phyloP scores from a whole-genome alignment of 2,888 invertebrate genomes.

The Crematogaster levior region DNA sequence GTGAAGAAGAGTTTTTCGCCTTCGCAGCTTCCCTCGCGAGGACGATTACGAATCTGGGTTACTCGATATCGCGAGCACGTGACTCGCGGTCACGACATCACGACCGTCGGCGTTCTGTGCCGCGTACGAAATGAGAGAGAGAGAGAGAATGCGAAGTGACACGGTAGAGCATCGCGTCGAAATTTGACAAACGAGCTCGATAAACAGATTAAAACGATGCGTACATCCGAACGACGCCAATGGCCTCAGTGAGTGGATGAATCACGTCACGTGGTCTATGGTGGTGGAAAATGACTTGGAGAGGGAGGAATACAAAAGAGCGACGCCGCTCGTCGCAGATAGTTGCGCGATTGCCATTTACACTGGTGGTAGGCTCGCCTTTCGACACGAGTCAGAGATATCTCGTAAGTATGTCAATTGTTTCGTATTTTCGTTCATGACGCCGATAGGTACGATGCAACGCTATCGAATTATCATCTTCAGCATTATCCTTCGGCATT shows the following conservation, averaged over 20 bases:
- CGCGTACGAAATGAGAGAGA: too few relatives aligned
- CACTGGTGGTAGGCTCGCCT: background rate
- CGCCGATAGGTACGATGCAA: background rate
- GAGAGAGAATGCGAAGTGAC: too few relatives aligned
- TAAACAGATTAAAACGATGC: background rate
- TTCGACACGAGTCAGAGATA: background rate
- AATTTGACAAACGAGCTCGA: background rate
- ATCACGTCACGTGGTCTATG: slow-evolving; percentile 33
- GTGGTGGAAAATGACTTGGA: background rate
- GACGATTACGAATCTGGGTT: slow-evolving; percentile 34
- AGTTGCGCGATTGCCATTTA: background rate
- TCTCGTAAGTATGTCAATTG: background rate
- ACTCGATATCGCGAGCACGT: slow-evolving; percentile 24
- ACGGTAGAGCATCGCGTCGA: background rate
- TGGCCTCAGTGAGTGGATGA: background rate
- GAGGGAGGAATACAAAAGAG: slow-evolving; percentile 17
- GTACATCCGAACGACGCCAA: background rate
- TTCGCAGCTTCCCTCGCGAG: background rate
- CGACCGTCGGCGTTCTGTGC: too few relatives aligned
- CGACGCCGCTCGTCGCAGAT: background rate
- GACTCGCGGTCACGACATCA: background rate
- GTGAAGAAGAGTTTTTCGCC: background rate
- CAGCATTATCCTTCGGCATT: too few relatives aligned
- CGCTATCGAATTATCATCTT: too few relatives aligned
- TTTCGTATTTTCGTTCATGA: background rate